phyloP scores from a whole-genome alignment of 1,140 invertebrate species.

The Carposina sasakii region DNA sequence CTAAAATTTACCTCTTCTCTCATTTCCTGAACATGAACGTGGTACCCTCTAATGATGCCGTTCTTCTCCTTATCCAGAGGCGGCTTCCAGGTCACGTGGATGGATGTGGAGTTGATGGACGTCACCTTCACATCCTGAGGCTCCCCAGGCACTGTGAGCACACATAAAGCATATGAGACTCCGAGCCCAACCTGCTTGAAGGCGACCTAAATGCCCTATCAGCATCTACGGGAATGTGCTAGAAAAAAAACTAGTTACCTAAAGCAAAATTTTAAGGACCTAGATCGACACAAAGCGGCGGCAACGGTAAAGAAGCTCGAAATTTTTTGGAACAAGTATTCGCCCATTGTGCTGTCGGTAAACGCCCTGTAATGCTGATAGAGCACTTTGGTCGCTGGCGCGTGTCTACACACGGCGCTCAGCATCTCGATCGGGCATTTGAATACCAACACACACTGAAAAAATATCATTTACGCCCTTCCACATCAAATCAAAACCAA shows the following conservation, averaged over 20 bases:
- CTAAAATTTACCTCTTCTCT: slow-evolving; percentile 81
- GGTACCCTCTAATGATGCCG: slow-evolving; percentile 97
- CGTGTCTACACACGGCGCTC: slow-evolving; percentile 43
- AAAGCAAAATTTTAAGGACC: slow-evolving; percentile 47
- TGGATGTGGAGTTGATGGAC: slow-evolving; percentile 93
- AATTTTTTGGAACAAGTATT: slow-evolving; percentile 11
- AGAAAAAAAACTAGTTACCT: slow-evolving; percentile 61
- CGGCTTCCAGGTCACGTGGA: slow-evolving; percentile 93
- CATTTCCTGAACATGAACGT: slow-evolving; percentile 95
- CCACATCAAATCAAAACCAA: slow-evolving; percentile 65
- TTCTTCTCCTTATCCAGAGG: slow-evolving; percentile 92
- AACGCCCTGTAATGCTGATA: slow-evolving; percentile 61
- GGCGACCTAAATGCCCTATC: slow-evolving; percentile 68
- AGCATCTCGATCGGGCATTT: slow-evolving; percentile 72
- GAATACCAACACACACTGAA: slow-evolving; percentile 71
- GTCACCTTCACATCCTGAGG: slow-evolving; percentile 91
- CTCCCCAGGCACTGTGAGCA: slow-evolving; percentile 93
- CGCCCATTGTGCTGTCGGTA: slow-evolving; percentile 52
- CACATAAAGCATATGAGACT: slow-evolving; percentile 32
- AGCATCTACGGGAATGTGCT: slow-evolving; percentile 69
- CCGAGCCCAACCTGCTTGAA: slow-evolving; percentile 25
- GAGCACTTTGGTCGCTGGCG: slow-evolving; percentile 59
- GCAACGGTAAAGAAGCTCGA: slow-evolving; percentile 28
- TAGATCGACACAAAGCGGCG: slow-evolving; percentile 49
- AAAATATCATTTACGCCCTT: slow-evolving; percentile 54